Evolutionary conservation across 2,113 vertebrate species (phyloP), one percentile per base, ranked within the genome.

Genomic region (Sorex fumeus): DNA sequence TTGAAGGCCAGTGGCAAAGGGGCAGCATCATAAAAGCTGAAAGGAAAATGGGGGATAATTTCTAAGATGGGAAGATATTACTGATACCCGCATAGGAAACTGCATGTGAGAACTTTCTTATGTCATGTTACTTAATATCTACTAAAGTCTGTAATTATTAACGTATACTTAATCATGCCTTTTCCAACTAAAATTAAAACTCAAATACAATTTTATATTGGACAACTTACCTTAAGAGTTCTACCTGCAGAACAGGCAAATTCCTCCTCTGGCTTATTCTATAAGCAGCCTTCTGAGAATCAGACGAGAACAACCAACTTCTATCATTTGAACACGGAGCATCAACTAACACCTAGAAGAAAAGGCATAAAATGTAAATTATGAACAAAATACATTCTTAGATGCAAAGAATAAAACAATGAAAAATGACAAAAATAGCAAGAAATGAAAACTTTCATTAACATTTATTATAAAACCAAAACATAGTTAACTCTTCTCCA

Each of bases 311-410:
- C 11, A 99, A 96, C 99, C 99, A 99, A 72, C 98, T 99, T 96
- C 99, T 98, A 97, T 99, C 99, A 97, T 99, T 99, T 40, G 99
- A 99, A 96, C 99, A 99, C 0, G 99, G 99, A 94, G 98, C 98
- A 95, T 98, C 98, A 47, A 98, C 98, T 64, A 98, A 93, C 0
- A 98, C 93, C 98, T 98, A 18, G 0, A 84, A 2, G 57, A 74
- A 93, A 95, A 3, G 83, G 13, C 0, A n/a, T 12, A 64, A 3
- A 43, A 89, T n/a, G 23, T 3, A 82, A 11, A 66, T 40, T 19
- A 69, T 8, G 34, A 19, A 4, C 23, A 16, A 30, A 90, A 72
- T 8, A 66, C 3, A 84, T 40, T 40, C 16, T 43, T 36, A 66
- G 53, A 36, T 25, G 66, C 0, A 60, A 80, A 28, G 19, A 13